Evolutionary conservation across 2,888 invertebrate species (phyloP), one percentile per base, ranked within the genome.

Genomic region (Cryptocephalus primarius): DNA sequence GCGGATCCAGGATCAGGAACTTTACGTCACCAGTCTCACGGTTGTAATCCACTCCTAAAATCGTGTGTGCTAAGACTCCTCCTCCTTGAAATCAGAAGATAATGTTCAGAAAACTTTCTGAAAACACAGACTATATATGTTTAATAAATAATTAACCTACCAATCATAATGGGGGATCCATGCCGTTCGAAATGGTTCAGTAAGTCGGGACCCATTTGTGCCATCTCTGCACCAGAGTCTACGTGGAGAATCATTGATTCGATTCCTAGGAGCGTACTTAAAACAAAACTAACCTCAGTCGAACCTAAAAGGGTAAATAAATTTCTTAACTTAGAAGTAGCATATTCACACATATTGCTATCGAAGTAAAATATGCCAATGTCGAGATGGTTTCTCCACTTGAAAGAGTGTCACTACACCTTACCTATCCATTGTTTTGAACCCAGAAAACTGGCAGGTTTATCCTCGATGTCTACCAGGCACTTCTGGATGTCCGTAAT

Each of bases 161-260:
- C 99, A 59, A 99, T 96, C 99, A 99, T 99, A 48, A 99, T 80
- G 14, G 99, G 99, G 32, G 92, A 89, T 43, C 97, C 97, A 61
- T 93, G 85, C 40, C 80, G 85, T 59, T 86, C 78, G 67, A 99
- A 99, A 75, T 99, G 99, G 65, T 84, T 77, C 2, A 85, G 76
- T 52, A 99, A 72, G 63, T 93, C 89, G 31, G 88, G 79, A 8
- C 85, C 89, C 62, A 88, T 82, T 32, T 75, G 76, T 8, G 78
- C 75, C 68, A 97, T 70, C 60, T 97, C 95, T 33, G 80, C 77
- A 8, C 97, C 97, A 13, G 83, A 85, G 57, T 83, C 83, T 0
- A 93, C 89, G 61, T 84, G 84, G 51, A 95, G 73, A 54, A 97
- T 89, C 67, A 86, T 86, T 1, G 82, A 81, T 42, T 83, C 79